Base-by-base conservation (phyloP, 2,888 invertebrate species). In the Pyrrhosoma nymphula region DNA sequence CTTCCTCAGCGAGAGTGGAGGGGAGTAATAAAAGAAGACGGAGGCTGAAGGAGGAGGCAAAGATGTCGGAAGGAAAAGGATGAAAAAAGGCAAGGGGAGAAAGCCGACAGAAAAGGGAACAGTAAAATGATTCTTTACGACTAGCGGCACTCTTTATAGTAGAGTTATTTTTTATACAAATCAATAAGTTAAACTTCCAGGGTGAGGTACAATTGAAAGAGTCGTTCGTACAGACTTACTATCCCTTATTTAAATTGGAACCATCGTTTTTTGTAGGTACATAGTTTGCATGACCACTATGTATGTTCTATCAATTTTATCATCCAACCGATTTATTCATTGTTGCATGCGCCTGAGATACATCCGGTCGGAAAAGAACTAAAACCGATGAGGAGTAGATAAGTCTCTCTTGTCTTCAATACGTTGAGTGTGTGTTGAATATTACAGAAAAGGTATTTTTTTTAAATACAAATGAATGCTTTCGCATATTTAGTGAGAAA, bases 41-140 rank as follows among this genome's bases (percentile, higher is more conserved):
- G 56, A n/a, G 26, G 18, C 89, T 16, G 88, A 47, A 47, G n/a
- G 55, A n/a, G 39, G 35, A n/a, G n/a, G 89, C 18, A 26, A 26
- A 12, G 56, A 89, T 30, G 16, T 23, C 20, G 35, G 55, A 0
- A 56, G 56, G 55, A 89, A 56, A 47, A 56, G 26, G 56, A 55
- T 55, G 1, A 26, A 56, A 47, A 12, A 89, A 26, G 2, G n/a
- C 8, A 23, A 20, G 55, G 56, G 0, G 56, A n/a, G 89, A 89
- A 55, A 88, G 39, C 20, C 55, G n/a, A 26, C 23, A n/a, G 56
- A 35, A 55, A n/a, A 89, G 26, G 47, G 47, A 89, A 18, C 82
- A 12, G 82, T 89, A 89, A 89, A 89, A 89, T 88, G 35, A 88
- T 88, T 89, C 89, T 89, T 89, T 47, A 89, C 89, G 89, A 89